Evolutionary conservation across 2,113 vertebrate species (phyloP).

Genomic region (Macquaria ambigua): DNA sequence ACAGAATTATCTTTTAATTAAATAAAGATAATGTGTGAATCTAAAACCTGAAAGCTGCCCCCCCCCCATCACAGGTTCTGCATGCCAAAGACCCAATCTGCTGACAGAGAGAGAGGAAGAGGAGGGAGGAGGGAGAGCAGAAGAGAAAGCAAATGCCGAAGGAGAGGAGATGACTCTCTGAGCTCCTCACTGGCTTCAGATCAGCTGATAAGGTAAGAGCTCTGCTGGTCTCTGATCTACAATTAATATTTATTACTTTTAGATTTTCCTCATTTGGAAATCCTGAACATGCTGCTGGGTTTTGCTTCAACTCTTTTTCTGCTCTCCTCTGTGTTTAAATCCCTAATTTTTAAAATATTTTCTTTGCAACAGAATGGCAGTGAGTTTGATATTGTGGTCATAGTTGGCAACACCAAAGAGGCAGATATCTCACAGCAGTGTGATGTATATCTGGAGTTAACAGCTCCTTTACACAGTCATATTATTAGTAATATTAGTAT

Average conservation of each 20-base stretch:
- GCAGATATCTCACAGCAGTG: constrained; percentile 14
- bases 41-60: background rate
- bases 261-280: background rate
- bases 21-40: background rate
- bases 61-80: constrained; percentile 49
- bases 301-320: background rate
- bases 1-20: background rate
- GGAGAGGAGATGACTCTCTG: constrained; percentile 67
- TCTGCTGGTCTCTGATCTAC: constrained; percentile 32
- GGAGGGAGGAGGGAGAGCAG: constrained; percentile 57
- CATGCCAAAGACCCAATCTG: constrained; percentile 72
- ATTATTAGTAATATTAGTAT: background rate
- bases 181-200: constrained; percentile 74
- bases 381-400: constrained; percentile 1
- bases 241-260: constrained; percentile 18
- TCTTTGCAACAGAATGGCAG: constrained; percentile 2
- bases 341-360: background rate
- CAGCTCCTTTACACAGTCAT: background rate
- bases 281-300: background rate
- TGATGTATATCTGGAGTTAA: background rate
- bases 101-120: constrained; percentile 46
- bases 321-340: background rate
- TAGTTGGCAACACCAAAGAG: background rate
- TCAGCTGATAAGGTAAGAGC: constrained; percentile 82
- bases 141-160: constrained; percentile 67